Evolutionary conservation across 2,113 vertebrate species (phyloP).

Genomic region (Dissostichus mawsoni): DNA sequence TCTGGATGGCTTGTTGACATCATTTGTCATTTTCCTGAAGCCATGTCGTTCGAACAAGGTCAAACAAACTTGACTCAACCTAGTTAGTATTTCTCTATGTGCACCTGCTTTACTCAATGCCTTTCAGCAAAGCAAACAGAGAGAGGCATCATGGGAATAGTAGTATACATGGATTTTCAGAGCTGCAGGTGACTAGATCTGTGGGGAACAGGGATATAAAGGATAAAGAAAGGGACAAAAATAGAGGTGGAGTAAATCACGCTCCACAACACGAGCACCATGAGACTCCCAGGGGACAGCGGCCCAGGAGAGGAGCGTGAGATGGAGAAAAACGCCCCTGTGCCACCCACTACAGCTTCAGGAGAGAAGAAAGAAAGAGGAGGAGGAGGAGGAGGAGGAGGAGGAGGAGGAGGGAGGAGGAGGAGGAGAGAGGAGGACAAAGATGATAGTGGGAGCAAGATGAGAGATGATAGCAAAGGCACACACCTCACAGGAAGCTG

Average conservation of each 20-base stretch:
- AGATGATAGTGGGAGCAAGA: slow-evolving; percentile 55
- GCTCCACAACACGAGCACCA: background rate
- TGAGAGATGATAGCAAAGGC: slow-evolving; percentile 38
- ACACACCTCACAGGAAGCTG: slow-evolving; percentile 34
- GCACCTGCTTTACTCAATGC: slow-evolving; percentile 38
- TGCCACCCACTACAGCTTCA: slow-evolving; percentile 48
- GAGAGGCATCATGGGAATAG: slow-evolving; percentile 39
- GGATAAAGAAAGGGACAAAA: background rate
- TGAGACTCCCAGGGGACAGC: slow-evolving; percentile 32
- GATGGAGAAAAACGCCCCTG: slow-evolving; percentile 42
- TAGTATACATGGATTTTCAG: slow-evolving; percentile 14
- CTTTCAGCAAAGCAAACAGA: slow-evolving; percentile 54
- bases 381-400: slow-evolving; percentile 13
- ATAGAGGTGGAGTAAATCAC: slow-evolving; percentile 16
- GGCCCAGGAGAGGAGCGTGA: slow-evolving; percentile 3
- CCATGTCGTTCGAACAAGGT: slow-evolving; percentile 31
- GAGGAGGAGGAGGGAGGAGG: slow-evolving; percentile 26
- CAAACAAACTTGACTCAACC: slow-evolving; percentile 36
- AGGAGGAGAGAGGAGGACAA: slow-evolving; percentile 17
- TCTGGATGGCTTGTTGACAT: slow-evolving; percentile 19
- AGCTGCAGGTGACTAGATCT: slow-evolving; percentile 43
- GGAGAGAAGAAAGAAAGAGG: slow-evolving; percentile 37
- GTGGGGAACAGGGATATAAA: slow-evolving; percentile 14
- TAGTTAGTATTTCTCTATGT: slow-evolving; percentile 49
- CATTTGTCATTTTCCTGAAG: slow-evolving; percentile 51